Evolutionary conservation across 64 coral and sea anemone genomes (phyloP).

Genomic region (Pachyseris speciosa): DNA sequence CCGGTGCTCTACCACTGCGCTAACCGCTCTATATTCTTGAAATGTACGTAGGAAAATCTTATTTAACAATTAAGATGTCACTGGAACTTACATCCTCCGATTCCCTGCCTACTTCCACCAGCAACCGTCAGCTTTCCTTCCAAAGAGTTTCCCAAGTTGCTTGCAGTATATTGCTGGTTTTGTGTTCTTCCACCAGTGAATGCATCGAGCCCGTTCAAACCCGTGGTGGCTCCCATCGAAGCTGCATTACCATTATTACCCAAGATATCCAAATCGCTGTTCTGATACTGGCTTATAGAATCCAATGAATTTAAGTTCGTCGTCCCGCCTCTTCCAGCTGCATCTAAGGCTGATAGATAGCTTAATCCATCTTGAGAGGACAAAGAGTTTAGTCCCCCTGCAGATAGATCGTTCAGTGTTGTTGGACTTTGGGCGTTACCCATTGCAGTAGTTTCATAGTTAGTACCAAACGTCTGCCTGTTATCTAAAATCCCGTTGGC

Average conservation of each 20-base stretch:
- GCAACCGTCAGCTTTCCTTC: conserved; percentile 21
- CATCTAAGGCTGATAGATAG: conserved; percentile 9
- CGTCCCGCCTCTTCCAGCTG: neutral
- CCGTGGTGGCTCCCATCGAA: too few relatives aligned
- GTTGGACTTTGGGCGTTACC: conserved; percentile 39
- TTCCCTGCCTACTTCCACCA: conserved; percentile 26
- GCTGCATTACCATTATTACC: neutral
- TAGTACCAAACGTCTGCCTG: conserved; percentile 67
- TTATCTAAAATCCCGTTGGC: conserved; percentile 33
- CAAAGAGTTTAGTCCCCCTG: conserved; percentile 10
- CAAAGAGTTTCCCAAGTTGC: neutral
- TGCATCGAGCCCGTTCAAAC: neutral
- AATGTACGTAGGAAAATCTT: too few relatives aligned
- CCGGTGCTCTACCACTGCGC: too few relatives aligned
- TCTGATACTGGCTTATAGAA: conserved; percentile 10
- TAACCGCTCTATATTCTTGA: too few relatives aligned
- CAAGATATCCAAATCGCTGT: conserved; percentile 30
- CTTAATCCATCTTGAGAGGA: conserved; percentile 30
- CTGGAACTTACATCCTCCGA: too few relatives aligned
- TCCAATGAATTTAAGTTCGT: conserved; percentile 3
- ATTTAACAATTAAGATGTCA: too few relatives aligned
- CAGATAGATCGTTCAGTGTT: neutral
- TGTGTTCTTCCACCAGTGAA: neutral
- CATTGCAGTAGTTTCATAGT: conserved; percentile 4
- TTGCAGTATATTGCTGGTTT: neutral